Conservation (phyloP, 2,113 vertebrate genomes). For the Ctenodactylus gundi region DNA sequence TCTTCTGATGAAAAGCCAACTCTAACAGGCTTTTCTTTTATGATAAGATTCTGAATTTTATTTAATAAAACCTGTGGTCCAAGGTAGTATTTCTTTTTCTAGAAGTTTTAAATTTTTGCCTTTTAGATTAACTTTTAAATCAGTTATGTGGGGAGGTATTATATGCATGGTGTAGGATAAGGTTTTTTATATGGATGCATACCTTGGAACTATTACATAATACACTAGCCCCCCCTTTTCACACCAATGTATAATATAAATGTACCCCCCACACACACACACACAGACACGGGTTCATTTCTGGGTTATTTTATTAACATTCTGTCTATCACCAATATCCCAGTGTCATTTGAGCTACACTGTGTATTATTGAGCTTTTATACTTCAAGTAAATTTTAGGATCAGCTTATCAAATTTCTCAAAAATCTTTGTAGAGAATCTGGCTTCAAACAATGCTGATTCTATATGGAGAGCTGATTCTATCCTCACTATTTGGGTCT, state of each 20-base stretch:
- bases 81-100: background rate
- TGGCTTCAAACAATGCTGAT: background rate
- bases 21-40: background rate
- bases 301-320: background rate
- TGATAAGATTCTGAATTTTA: background rate
- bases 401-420: background rate
- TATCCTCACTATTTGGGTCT: background rate
- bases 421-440: background rate
- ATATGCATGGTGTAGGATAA: background rate
- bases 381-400: background rate
- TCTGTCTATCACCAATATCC: background rate
- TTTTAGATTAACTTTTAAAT: background rate
- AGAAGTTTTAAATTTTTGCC: background rate
- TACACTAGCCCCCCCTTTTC: background rate
- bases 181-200: background rate
- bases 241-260: background rate
- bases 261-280: background rate
- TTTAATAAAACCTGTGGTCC: background rate
- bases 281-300: background rate
- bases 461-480: background rate
- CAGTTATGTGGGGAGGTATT: background rate
- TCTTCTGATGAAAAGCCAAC: background rate
- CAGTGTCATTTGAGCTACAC: background rate
- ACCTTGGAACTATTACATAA: background rate
- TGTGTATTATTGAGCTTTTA: background rate